These are phyloP conservation scores for Parazoanthus atlanticus DNA, from an alignment of 92 coral and sea anemone genomes.

Conservation along the genomic window DNA sequence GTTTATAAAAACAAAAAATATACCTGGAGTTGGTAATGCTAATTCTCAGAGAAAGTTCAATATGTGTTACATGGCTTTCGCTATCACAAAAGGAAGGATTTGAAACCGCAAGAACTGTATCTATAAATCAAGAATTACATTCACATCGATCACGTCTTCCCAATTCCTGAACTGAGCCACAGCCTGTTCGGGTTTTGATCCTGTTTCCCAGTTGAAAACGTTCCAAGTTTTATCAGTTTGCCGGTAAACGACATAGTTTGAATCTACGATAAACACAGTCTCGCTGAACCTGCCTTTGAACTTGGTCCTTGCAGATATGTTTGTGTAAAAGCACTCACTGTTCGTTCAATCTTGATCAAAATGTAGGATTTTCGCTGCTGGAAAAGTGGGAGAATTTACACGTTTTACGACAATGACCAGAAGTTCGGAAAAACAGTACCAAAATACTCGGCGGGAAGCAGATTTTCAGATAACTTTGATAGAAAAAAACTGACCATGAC, in stretches of 20 bases:
- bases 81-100: not conserved
- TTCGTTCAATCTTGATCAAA: conserved; percentile 7
- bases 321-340: not conserved
- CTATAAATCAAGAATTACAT: conserved; percentile 24
- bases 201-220: conserved; percentile 9
- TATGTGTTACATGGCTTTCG: not conserved
- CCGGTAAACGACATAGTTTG: not conserved
- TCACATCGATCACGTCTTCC: conserved; percentile 31
- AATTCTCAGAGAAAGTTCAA: not conserved
- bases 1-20: too few species aligned
- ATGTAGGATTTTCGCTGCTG: conserved; percentile 6
- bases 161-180: not conserved
- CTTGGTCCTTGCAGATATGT: not conserved
- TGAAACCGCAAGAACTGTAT: not conserved
- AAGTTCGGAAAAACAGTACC: conserved; percentile 1
- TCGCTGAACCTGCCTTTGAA: not conserved
- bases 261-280: not conserved
- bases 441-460: conserved; percentile 7
- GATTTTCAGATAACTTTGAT: conserved; percentile 28
- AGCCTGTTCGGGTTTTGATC: not conserved
- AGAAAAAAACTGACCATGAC: conserved; percentile 36
- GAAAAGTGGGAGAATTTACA: conserved; percentile 44
- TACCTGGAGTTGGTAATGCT: not conserved
- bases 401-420: conserved; percentile 20
- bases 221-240: conserved; percentile 44